Base-by-base conservation (phyloP, 1,140 invertebrate genomes). In the Anoplophora glabripennis region DNA sequence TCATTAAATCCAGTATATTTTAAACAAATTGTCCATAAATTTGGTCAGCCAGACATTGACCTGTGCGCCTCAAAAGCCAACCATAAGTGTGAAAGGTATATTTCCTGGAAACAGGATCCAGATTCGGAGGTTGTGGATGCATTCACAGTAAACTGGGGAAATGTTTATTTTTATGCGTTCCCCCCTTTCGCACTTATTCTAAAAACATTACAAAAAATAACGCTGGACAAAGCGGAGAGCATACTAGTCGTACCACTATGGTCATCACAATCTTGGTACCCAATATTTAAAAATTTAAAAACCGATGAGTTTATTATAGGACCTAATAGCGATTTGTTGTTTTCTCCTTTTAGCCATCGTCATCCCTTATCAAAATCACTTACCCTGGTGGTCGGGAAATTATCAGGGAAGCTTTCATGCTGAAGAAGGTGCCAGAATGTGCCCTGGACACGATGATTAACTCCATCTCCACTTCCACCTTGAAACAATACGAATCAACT, bases 211-310 rank as follows among this genome's bases (percentile, higher is more conserved):
- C 44, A 46, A 46, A 46, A 51, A 51, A 51, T 37, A 2, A 18
- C 9, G 4, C 3, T 34, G 34, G 21, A 28, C 5, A 28, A 28
- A 28, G 21, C 21, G 5, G 21, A 28, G 21, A 5, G 21, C 3
- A 3, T 14, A n/a, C 4, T 53, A 9, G 38, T 40, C 3, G 51
- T 53, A 12, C 51, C 51, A 9, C 18, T n/a, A 12, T 53, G 51
- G 51, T 12, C 35, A 12, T 40, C 51, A 15, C 51, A 53, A 41
- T 35, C 51, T 9, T 53, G 51, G 51, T 53, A 40, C n/a, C 38
- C 51, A 14, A 14, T 53, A 3, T 53, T 53, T n/a, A 34, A 34
- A 14, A 53, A 53, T 11, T 17, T 53, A 3, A 53, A 38, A n/a
- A 12, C 38, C 1, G 34, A 40, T 5, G 51, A 53, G 38, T 9